Percentiles rank a stretch among this genome's conserved stretches.
Evolutionary conservation across 2,113 vertebrate species (phyloP).

Genomic region (Prietella phreatophila): DNA sequence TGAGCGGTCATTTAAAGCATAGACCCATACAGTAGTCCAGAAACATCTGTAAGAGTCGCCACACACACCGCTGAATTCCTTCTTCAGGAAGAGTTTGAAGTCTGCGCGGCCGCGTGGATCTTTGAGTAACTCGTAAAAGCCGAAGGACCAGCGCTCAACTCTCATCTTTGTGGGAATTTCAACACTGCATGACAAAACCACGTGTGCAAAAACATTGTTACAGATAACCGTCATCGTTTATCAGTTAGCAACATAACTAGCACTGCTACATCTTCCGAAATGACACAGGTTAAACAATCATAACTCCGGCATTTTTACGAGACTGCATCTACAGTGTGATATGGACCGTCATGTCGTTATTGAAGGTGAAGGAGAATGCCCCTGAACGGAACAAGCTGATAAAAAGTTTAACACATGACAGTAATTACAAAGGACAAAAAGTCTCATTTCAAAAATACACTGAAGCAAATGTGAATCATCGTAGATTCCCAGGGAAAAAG

Average conservation of each 20-base stretch:
- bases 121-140: slow-evolving; percentile 86
- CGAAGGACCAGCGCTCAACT: slow-evolving; percentile 95
- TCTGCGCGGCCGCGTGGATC: slow-evolving; percentile 89
- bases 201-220: background rate
- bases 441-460: too few relatives aligned
- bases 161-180: slow-evolving; percentile 90
- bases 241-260: background rate
- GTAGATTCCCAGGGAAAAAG: too few relatives aligned
- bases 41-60: background rate
- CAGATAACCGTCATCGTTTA: background rate
- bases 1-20: background rate
- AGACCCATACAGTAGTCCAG: too few relatives aligned
- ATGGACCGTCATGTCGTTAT: background rate
- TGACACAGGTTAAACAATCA: background rate
- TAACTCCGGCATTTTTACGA: background rate
- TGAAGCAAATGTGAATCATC: too few relatives aligned
- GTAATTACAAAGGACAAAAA: too few relatives aligned
- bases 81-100: slow-evolving; percentile 96
- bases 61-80: slow-evolving; percentile 91
- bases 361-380: background rate
- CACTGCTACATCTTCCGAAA: background rate
- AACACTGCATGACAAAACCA: slow-evolving; percentile 69
- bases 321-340: background rate
- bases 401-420: too few relatives aligned
- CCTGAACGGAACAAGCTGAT: too few relatives aligned